Evolutionary conservation across 2,888 invertebrate genomes (phyloP).

Genomic region (Tiliacea citrago): DNA sequence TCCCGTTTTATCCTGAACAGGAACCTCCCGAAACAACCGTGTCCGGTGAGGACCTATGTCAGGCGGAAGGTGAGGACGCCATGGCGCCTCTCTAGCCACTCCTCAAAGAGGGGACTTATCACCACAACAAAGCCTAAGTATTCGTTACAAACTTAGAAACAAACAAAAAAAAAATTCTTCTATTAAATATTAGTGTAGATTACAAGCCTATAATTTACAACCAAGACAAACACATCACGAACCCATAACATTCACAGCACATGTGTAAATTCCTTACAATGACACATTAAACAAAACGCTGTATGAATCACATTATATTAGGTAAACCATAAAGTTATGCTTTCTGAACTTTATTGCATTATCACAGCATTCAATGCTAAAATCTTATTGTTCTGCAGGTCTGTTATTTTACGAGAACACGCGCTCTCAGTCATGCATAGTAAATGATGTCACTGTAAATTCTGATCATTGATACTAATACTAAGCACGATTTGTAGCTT

Average conservation of each 20-base stretch:
- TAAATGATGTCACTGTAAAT: slow-evolving; percentile 46
- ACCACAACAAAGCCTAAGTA: too few species aligned
- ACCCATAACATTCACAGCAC: slow-evolving; percentile 19
- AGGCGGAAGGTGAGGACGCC: too few species aligned
- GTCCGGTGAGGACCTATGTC: too few species aligned
- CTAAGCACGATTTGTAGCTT: slow-evolving; percentile 41
- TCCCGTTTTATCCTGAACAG: too few species aligned
- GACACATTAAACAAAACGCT: slow-evolving; percentile 44
- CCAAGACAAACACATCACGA: background rate
- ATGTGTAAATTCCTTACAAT: slow-evolving; percentile 39
- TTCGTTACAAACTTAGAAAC: too few species aligned
- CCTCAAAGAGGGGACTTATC: too few species aligned
- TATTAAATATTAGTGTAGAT: too few species aligned
- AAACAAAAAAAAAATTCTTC: too few species aligned
- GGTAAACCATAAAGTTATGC: slow-evolving; percentile 54
- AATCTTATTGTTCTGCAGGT: slow-evolving; percentile 58
- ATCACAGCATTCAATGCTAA: slow-evolving; percentile 67
- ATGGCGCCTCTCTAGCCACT: too few species aligned
- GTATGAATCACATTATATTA: slow-evolving; percentile 59
- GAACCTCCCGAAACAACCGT: too few species aligned
- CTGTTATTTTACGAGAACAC: slow-evolving; percentile 58
- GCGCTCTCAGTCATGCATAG: slow-evolving; percentile 26
- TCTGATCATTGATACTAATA: slow-evolving; percentile 45
- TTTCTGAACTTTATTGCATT: slow-evolving; percentile 64
- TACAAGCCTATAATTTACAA: too few species aligned